Percentiles rank a stretch among this genome's conserved stretches.
phyloP scores from a whole-genome alignment of 2,888 invertebrate genomes.

The Hyposoter dolosus region DNA sequence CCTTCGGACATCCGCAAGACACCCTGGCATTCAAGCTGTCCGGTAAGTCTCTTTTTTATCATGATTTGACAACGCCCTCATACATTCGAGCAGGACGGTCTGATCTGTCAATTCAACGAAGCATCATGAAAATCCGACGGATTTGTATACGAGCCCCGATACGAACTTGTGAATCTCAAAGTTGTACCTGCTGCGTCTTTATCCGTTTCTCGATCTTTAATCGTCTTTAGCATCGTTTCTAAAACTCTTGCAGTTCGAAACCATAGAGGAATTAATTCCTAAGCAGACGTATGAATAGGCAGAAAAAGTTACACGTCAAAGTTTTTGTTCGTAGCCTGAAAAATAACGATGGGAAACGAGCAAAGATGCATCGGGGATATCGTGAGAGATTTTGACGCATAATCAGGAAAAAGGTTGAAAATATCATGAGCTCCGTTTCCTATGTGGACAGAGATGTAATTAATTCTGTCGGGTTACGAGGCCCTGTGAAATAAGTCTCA shows the following conservation, averaged over 20 bases:
- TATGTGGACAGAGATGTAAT: not conserved
- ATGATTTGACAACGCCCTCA: conserved; percentile 41
- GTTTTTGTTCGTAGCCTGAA: not conserved
- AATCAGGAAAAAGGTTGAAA: not conserved
- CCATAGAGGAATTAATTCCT: no score
- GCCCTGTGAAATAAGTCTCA: not conserved
- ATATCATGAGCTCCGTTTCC: not conserved
- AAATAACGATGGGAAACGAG: not conserved
- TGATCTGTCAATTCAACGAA: conserved; percentile 42
- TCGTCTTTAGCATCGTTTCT: not conserved
- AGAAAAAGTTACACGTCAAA: not conserved
- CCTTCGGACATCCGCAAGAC: conserved; percentile 89
- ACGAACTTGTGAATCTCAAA: conserved; percentile 18
- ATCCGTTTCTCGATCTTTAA: not conserved
- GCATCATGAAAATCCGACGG: conserved; percentile 24
- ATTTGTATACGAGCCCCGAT: not conserved
- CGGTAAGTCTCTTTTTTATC: conserved; percentile 87
- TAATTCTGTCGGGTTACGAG: not conserved
- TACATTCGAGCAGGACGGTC: conserved; percentile 11
- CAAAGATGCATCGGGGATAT: not conserved
- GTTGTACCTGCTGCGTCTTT: not conserved
- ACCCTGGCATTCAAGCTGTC: conserved; percentile 94
- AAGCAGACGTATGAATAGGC: no score
- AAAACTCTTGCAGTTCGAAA: not conserved
- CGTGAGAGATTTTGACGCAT: not conserved